These are phyloP conservation scores for Boleophthalmus pectinirostris DNA, from an alignment of 2,113 vertebrate species.

Conservation along the genomic window DNA sequence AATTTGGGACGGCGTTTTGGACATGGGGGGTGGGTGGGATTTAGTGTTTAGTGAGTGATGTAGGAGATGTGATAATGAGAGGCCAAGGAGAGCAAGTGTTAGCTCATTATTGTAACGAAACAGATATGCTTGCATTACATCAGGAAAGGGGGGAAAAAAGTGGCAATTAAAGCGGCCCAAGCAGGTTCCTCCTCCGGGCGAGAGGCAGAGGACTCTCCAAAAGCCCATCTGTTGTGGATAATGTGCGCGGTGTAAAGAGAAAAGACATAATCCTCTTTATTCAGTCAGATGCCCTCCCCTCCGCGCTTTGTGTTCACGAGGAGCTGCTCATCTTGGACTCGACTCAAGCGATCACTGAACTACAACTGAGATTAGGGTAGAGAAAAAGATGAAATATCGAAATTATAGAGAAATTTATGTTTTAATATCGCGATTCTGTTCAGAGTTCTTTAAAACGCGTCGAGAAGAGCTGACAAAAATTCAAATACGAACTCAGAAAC, in stretches of 20 bases:
- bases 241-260: constrained; percentile 79
- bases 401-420: no score
- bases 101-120: constrained; percentile 99
- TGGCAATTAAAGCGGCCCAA: constrained; percentile 94
- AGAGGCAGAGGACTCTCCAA: constrained; percentile 83
- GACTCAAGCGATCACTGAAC: neutral
- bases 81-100: constrained; percentile 94
- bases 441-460: no score
- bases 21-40: neutral
- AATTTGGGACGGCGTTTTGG: constrained; percentile 23
- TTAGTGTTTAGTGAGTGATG: constrained; percentile 71
- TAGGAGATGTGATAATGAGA: constrained; percentile 95
- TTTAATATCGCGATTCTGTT: no score
- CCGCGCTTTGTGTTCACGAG: constrained; percentile 46
- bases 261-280: constrained; percentile 79
- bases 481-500: no score
- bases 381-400: no score
- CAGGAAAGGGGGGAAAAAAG: constrained; percentile 91
- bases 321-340: constrained; percentile 36
- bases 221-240: constrained; percentile 84
- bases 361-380: neutral
- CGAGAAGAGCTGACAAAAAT: no score
- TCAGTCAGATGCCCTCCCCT: constrained; percentile 71
- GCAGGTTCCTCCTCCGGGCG: constrained; percentile 85
- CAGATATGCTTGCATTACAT: constrained; percentile 93